A percentile compares a stretch with the other conserved stretches of the same genome.
Evolutionary conservation across 30 jellyfish, hydroid and myxozoan species (phyloP).

Genomic region (Hydractinia echinata): DNA sequence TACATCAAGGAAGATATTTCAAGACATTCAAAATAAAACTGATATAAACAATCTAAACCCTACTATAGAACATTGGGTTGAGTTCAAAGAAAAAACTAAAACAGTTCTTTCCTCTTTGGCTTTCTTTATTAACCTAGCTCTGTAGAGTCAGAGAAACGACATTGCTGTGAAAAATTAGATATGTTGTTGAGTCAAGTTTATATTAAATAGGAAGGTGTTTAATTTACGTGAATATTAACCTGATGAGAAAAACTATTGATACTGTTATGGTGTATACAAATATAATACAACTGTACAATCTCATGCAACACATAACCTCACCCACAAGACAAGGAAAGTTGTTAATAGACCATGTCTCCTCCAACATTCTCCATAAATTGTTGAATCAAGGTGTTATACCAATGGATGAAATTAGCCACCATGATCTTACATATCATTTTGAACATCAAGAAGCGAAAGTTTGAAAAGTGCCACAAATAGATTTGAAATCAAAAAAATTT

Average conservation of each 20-base stretch:
- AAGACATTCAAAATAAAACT: no score
- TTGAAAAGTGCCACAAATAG: no score
- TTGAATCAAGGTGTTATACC: no score
- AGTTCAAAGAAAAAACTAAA: neutral
- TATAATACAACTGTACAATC: neutral
- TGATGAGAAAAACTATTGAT: no score
- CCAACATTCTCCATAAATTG: no score
- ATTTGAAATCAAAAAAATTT: no score
- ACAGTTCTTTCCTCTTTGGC: slow-evolving; percentile 15
- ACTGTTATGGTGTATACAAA: neutral
- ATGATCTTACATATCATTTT: no score
- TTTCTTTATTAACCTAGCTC: slow-evolving; percentile 5
- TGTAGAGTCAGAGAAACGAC: neutral
- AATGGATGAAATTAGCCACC: no score
- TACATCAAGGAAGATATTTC: no score
- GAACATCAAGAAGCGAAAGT: no score
- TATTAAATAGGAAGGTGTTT: slow-evolving; percentile 8
- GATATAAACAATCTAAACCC: neutral
- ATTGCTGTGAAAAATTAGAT: slow-evolving; percentile 22
- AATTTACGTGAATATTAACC: no score
- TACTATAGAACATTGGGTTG: neutral
- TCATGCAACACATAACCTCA: neutral
- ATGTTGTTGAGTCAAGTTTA: neutral
- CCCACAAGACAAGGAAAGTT: slow-evolving; percentile 4
- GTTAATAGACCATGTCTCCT: neutral